These are phyloP conservation scores for Lamproptera curius DNA, from an alignment of 2,888 invertebrate genomes.

Conservation along the genomic window DNA sequence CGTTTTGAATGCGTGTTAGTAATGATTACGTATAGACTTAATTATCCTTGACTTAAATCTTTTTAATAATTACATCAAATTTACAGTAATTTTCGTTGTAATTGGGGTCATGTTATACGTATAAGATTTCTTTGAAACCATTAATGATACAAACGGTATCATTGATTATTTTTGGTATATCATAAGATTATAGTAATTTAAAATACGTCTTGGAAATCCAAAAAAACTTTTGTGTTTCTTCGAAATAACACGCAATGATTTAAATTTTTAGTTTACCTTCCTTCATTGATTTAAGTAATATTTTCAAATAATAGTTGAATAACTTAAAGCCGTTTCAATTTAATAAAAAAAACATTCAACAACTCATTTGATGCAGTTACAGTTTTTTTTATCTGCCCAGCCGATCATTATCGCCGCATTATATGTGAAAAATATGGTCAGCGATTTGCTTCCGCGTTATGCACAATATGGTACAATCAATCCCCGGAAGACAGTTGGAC, in stretches of 20 bases:
- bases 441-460: constrained; percentile 12
- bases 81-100: background rate
- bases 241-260: background rate
- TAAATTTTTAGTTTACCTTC: background rate
- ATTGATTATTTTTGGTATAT: too few relatives aligned
- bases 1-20: constrained; percentile 4
- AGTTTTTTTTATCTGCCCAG: background rate
- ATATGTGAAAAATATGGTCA: constrained; percentile 2
- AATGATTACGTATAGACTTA: constrained; percentile 1
- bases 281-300: background rate
- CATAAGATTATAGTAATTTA: too few relatives aligned
- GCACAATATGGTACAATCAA: constrained; percentile 14
- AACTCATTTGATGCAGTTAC: background rate
- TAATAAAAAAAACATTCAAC: background rate
- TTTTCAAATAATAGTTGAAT: too few relatives aligned
- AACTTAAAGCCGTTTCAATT: background rate
- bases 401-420: background rate
- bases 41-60: constrained; percentile 9
- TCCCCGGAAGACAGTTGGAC: constrained; percentile 12
- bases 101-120: too few relatives aligned
- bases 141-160: too few relatives aligned
- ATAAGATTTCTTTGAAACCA: too few relatives aligned
- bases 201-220: too few relatives aligned
- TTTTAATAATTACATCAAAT: constrained; percentile 1
- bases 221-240: background rate